These are phyloP conservation scores for Aepyceros melampus DNA, from an alignment of 2,113 vertebrate species.

Conservation along the genomic window DNA sequence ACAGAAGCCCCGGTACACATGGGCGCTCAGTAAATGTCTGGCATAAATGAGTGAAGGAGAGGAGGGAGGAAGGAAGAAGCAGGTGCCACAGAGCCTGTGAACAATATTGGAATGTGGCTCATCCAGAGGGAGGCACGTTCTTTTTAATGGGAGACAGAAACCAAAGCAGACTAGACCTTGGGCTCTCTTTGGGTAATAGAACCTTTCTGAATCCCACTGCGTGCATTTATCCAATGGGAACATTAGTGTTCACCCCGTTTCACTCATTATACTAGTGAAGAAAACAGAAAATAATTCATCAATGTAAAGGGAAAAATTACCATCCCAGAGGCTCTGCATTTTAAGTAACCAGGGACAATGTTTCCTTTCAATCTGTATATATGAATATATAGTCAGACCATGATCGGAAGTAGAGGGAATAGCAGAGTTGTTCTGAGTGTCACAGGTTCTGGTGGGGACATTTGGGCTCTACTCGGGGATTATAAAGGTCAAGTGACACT, in stretches of 20 bases:
- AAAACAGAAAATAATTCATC: not conserved
- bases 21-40: not conserved
- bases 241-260: no score
- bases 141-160: not conserved
- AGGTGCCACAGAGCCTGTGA: rapidly evolving
- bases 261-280: not conserved
- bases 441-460: not conserved
- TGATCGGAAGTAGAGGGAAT: no score
- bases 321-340: not conserved
- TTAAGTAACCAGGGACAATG: not conserved
- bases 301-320: not conserved
- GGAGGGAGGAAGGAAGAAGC: not conserved
- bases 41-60: not conserved
- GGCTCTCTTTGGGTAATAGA: not conserved
- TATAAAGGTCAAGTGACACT: no score
- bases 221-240: not conserved
- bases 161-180: not conserved
- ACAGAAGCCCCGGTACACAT: rapidly evolving
- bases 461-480: not conserved
- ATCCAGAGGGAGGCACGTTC: not conserved
- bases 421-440: no score
- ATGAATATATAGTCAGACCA: no score
- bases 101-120: not conserved
- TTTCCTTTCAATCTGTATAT: not conserved
- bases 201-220: not conserved